Base-by-base conservation (phyloP, 2,888 invertebrate species). In the Zaprionus bogoriensis region DNA sequence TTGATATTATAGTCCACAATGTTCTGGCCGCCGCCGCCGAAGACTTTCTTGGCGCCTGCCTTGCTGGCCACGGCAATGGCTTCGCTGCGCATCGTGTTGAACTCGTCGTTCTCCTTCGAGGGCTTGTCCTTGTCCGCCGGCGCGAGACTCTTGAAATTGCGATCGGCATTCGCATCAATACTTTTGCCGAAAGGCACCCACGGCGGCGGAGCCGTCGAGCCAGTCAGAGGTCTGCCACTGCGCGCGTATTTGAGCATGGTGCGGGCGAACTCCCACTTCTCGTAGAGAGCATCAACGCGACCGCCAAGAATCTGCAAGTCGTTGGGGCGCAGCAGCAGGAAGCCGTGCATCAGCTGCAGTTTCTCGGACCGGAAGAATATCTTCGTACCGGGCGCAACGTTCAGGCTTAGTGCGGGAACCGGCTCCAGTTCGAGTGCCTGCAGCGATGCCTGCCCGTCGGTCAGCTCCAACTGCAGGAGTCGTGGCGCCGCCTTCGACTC, bases 141-240 rank as follows among this genome's bases (percentile, higher is more conserved):
- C n/a, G 14, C 59, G 14, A 95, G 89, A 60, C 95, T 94, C 88
- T 95, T 96, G 67, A 96, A 96, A 80, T 93, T 93, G 73, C 93
- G 93, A 65, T 94, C 94, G 2, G 67, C 54, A 36, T 93, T 91
- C 22, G 93, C 90, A n/a, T 81, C 77, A 53, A 96, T 92, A 85
- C 94, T 94, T 83, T 95, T 94, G 0, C 98, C 98, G 92, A 98
- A 98, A 28, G 97, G 95, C 77, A 97, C 96, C 97, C 98, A 98
- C 32, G 96, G 97, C 3, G 97, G 96, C 1, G 97, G 97, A 0
- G 96, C 96, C 67, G 95, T 96, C 77, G 95, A 94, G 0, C 81
- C 79, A 55, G 93, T 93, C 12, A 84, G 60, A 2, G 87, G 83
- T 4, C 89, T 77, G 1, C 88, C 89, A 55, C 87, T 88, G 19